phyloP scores from a whole-genome alignment of 2,888 invertebrate genomes.

The Invenusta paracnida region DNA sequence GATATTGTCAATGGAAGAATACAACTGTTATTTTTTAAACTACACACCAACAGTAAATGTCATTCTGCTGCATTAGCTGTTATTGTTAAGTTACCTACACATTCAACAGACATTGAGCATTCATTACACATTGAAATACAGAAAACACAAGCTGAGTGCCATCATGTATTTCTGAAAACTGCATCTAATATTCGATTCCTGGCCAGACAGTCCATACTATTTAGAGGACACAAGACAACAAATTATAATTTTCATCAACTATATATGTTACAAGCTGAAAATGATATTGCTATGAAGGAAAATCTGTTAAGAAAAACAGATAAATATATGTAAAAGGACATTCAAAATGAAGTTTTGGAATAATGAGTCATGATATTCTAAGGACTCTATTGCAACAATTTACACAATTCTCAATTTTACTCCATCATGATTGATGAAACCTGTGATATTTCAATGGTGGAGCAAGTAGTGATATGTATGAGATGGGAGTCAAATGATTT shows the following conservation, averaged over 20 bases:
- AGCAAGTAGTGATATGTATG: slow-evolving; percentile 23
- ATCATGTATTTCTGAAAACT: slow-evolving; percentile 29
- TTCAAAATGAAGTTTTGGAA: slow-evolving; percentile 23
- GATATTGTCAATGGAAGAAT: slow-evolving; percentile 19
- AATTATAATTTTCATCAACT: slow-evolving; percentile 9
- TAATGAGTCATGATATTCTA: slow-evolving; percentile 29
- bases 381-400: slow-evolving; percentile 20
- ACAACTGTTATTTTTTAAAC: not conserved
- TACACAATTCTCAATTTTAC: slow-evolving; percentile 29
- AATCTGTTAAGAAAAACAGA: slow-evolving; percentile 22
- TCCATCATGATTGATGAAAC: slow-evolving; percentile 26
- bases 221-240: slow-evolving; percentile 17
- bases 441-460: slow-evolving; percentile 23
- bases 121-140: slow-evolving; percentile 14
- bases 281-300: slow-evolving; percentile 23
- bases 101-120: slow-evolving; percentile 5
- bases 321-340: slow-evolving; percentile 25
- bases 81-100: slow-evolving; percentile 26
- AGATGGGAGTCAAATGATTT: slow-evolving; percentile 22
- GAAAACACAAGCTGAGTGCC: slow-evolving; percentile 23
- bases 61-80: slow-evolving; percentile 11
- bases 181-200: slow-evolving; percentile 29
- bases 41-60: slow-evolving; percentile 17
- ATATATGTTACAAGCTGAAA: slow-evolving; percentile 18
- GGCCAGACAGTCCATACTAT: slow-evolving; percentile 19